Percentiles rank a stretch among this genome's conserved stretches.
These are phyloP conservation scores for Volucella bombylans DNA, from an alignment of 2,888 invertebrate genomes.

Conservation along the genomic window DNA sequence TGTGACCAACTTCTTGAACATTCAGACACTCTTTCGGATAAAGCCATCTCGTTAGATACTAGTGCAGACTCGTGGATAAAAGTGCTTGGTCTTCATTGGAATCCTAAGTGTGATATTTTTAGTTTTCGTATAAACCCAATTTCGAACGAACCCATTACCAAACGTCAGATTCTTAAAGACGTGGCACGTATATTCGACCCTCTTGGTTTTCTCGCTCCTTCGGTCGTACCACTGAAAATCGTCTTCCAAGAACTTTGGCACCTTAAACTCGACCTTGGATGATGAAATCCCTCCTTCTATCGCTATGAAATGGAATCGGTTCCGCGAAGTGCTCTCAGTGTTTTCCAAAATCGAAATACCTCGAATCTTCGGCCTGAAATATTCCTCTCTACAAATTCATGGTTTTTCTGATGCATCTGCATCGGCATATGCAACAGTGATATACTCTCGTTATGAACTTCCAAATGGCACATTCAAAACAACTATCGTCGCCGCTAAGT, in stretches of 20 bases:
- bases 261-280: neutral
- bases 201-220: slow-evolving; percentile 6
- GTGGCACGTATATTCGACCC: slow-evolving; percentile 12
- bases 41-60: neutral
- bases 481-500: too few relatives aligned
- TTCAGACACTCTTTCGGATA: too few relatives aligned
- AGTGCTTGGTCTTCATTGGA: neutral
- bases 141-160: neutral
- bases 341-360: neutral
- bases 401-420: slow-evolving; percentile 52
- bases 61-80: too few relatives aligned
- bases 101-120: slow-evolving; percentile 2
- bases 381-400: slow-evolving; percentile 8
- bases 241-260: slow-evolving; percentile 8
- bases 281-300: neutral
- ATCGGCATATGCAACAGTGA: slow-evolving; percentile 38
- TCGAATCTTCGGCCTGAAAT: neutral
- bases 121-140: neutral
- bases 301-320: too few relatives aligned
- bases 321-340: neutral
- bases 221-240: slow-evolving; percentile 5
- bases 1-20: neutral
- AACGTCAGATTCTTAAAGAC: neutral
- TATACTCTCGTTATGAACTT: slow-evolving; percentile 45
- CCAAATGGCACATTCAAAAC: too few relatives aligned